phyloP scores from a whole-genome alignment of 2,797 vertebrate species.

The Vipera ursinii region DNA sequence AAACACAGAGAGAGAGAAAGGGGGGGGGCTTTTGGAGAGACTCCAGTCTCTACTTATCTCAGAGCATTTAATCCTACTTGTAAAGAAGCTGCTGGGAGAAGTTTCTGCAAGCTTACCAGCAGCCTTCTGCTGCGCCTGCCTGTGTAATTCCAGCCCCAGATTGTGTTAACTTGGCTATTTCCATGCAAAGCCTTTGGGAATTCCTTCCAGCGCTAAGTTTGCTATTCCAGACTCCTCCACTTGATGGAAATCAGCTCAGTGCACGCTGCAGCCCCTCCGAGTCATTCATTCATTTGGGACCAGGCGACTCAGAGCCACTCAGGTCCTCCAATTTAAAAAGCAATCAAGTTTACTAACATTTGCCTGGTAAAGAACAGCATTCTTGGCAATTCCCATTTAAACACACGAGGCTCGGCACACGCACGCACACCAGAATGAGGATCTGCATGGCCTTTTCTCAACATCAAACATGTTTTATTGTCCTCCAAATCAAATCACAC shows the following conservation, averaged over 20 bases:
- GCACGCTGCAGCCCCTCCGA: conserved; percentile 71
- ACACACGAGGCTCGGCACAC: conserved; percentile 65
- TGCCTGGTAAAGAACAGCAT: conserved; percentile 67
- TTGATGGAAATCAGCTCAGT: conserved; percentile 75
- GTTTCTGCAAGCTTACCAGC: not conserved
- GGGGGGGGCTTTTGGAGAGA: not conserved
- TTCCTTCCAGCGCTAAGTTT: conserved; percentile 48
- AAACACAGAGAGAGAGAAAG: not conserved
- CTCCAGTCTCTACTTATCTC: not conserved
- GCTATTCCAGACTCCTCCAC: conserved; percentile 72
- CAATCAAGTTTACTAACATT: conserved; percentile 76
- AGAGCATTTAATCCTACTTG: not conserved
- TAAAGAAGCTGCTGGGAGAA: not conserved
- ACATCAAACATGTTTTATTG: conserved; percentile 27
- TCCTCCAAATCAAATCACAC: not conserved
- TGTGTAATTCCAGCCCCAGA: not conserved
- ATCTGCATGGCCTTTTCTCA: conserved; percentile 37
- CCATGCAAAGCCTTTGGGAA: conserved; percentile 53
- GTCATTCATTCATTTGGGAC: conserved; percentile 68
- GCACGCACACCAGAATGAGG: conserved; percentile 50
- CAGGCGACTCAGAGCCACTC: conserved; percentile 68
- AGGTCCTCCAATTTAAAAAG: conserved; percentile 76
- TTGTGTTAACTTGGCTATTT: conserved; percentile 31
- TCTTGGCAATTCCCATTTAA: conserved; percentile 73
- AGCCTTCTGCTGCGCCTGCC: not conserved